Conservation (phyloP, 2,113 vertebrate genomes). For the Varanus komodoensis region DNA sequence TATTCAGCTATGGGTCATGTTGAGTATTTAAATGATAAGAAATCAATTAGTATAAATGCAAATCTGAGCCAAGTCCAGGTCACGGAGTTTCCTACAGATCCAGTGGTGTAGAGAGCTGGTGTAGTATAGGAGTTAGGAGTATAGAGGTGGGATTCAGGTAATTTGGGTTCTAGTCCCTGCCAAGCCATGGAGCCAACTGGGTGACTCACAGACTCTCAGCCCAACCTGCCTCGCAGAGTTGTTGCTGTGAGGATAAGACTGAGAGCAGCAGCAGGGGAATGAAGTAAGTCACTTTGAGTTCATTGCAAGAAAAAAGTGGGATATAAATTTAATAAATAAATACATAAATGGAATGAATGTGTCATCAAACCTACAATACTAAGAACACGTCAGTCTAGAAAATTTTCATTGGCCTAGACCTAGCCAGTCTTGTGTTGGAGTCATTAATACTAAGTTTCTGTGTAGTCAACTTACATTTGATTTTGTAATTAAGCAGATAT, state of each 20-base stretch:
- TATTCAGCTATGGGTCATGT: not conserved
- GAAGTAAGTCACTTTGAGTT: too few relatives aligned
- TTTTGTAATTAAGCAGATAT: conserved; percentile 28
- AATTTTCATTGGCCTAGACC: not conserved
- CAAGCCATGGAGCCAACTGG: too few relatives aligned
- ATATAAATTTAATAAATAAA: too few relatives aligned
- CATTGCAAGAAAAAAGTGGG: too few relatives aligned
- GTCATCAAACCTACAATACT: not conserved
- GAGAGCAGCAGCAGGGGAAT: too few relatives aligned
- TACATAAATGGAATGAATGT: not conserved
- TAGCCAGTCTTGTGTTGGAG: not conserved
- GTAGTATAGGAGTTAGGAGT: too few relatives aligned
- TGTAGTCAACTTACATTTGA: conserved; percentile 27
- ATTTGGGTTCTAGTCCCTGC: too few relatives aligned
- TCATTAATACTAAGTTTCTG: conserved; percentile 18
- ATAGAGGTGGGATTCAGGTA: too few relatives aligned
- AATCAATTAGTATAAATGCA: not conserved
- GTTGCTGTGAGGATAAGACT: too few relatives aligned
- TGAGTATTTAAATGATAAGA: not conserved
- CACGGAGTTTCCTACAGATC: not conserved
- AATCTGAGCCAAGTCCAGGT: not conserved
- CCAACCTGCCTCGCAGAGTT: too few relatives aligned
- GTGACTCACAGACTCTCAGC: too few relatives aligned
- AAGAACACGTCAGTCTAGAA: not conserved
- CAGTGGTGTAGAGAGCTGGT: too few relatives aligned